Percentiles rank a stretch among this genome's conserved stretches.
These are phyloP conservation scores for Alentia gelatinosa DNA, from an alignment of 2,888 invertebrate genomes.

Conservation along the genomic window DNA sequence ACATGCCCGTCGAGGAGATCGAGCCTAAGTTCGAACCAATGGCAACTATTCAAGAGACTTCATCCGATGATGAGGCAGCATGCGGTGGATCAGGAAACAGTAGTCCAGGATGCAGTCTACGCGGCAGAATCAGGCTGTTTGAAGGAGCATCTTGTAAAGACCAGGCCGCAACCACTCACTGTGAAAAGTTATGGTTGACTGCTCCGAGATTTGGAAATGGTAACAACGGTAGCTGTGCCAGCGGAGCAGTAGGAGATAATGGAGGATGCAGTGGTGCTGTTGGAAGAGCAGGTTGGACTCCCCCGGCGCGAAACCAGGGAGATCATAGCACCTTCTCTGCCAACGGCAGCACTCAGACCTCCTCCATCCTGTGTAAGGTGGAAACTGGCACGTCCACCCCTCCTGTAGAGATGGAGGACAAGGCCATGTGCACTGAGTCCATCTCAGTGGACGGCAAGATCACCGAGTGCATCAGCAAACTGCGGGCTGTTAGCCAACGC, in stretches of 20 bases:
- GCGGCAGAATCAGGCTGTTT: background rate
- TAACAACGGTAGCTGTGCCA: no score
- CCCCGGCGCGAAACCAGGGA: background rate
- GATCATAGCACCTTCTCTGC: constrained; percentile 51
- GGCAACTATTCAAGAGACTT: constrained; percentile 60
- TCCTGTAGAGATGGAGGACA: constrained; percentile 58
- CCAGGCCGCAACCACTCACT: background rate
- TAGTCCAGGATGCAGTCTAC: background rate
- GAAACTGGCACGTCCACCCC: constrained; percentile 63
- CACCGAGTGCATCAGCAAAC: constrained; percentile 77
- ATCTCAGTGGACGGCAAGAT: constrained; percentile 72
- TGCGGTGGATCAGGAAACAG: background rate
- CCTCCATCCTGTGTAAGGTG: constrained; percentile 58
- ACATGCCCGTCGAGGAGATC: background rate
- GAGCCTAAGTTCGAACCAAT: constrained; percentile 55
- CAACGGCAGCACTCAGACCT: constrained; percentile 35
- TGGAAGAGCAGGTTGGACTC: background rate
- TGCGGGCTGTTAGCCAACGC: constrained; percentile 76
- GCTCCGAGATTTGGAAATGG: constrained; percentile 2
- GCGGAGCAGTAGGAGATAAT: background rate
- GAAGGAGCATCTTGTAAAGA: background rate
- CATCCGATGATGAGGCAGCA: constrained; percentile 58
- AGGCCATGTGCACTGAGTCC: constrained; percentile 62
- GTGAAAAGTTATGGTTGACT: constrained; percentile 27
- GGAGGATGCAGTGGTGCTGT: background rate